Evolutionary conservation across 2,797 vertebrate species (phyloP).

Genomic region (Manis pentadactyla): DNA sequence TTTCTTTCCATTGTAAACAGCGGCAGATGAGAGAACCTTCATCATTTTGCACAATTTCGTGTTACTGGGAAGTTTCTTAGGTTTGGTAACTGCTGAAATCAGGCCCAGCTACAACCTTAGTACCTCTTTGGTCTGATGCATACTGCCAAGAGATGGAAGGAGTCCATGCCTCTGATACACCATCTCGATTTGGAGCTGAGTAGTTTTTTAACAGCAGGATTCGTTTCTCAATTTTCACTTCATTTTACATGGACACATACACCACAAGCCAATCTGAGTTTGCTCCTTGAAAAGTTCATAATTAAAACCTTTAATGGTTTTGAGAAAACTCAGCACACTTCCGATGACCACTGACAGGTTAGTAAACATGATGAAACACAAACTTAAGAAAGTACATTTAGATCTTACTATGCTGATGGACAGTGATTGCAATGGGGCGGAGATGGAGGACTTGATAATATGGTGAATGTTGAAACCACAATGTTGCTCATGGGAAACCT

Average conservation of each 20-base stretch:
- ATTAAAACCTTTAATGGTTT: not conserved
- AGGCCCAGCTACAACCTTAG: not conserved
- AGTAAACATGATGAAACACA: not conserved
- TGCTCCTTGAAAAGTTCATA: not conserved
- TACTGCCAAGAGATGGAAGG: not conserved
- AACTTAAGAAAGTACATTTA: not conserved
- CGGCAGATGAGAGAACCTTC: not conserved
- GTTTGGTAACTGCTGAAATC: not conserved
- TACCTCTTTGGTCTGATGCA: not conserved
- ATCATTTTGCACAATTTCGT: not conserved
- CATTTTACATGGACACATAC: not conserved
- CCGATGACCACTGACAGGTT: no score
- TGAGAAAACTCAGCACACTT: constrained; percentile 4
- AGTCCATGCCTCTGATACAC: not conserved
- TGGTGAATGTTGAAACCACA: no score
- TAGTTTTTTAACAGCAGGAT: not conserved
- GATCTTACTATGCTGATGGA: no score
- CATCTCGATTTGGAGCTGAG: not conserved
- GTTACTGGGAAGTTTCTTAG: not conserved
- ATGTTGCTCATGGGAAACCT: no score
- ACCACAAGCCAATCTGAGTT: not conserved
- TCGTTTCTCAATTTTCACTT: constrained; percentile 29
- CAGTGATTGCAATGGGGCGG: no score
- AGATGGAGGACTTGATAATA: no score
- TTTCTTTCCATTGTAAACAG: not conserved